A percentile compares a stretch with the other conserved stretches of the same genome.
Conservation (phyloP, 2,113 vertebrate species). For the Scophthalmus maximus region DNA sequence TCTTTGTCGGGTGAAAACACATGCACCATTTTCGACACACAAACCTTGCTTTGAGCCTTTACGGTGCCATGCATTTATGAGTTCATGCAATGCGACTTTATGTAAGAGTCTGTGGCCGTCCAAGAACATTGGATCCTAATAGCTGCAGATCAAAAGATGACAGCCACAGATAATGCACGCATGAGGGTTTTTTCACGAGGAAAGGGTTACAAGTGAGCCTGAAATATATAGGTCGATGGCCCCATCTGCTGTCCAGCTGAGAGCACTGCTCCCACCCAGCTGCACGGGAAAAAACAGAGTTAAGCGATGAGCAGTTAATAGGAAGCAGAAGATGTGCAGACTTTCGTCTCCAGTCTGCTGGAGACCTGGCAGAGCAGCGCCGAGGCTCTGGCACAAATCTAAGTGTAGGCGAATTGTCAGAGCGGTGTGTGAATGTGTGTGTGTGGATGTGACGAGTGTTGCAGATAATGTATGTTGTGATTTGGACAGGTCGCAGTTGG, state of each 20-base stretch:
- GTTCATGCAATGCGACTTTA: not conserved
- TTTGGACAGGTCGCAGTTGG: too few species aligned
- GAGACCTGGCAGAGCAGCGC: not conserved
- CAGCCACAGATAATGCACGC: too few species aligned
- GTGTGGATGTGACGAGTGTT: not conserved
- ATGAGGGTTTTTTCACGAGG: too few species aligned
- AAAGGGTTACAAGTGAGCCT: too few species aligned
- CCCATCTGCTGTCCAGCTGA: constrained; percentile 58
- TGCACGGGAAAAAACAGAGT: not conserved
- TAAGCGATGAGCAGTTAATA: not conserved
- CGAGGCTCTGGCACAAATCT: not conserved
- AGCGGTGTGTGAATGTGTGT: not conserved
- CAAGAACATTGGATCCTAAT: too few species aligned
- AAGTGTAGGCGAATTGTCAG: not conserved
- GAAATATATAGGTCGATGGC: constrained; percentile 19
- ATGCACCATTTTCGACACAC: too few species aligned
- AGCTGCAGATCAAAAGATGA: too few species aligned
- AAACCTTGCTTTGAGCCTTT: too few species aligned
- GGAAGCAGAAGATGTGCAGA: constrained; percentile 1
- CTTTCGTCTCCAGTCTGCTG: not conserved
- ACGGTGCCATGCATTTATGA: not conserved
- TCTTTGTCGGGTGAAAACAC: not conserved
- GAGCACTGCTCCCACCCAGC: not conserved
- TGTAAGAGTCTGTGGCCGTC: not conserved
- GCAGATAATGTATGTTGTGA: too few species aligned